Conservation (phyloP, 2,888 invertebrate species). For the Epsilonema sp. region DNA sequence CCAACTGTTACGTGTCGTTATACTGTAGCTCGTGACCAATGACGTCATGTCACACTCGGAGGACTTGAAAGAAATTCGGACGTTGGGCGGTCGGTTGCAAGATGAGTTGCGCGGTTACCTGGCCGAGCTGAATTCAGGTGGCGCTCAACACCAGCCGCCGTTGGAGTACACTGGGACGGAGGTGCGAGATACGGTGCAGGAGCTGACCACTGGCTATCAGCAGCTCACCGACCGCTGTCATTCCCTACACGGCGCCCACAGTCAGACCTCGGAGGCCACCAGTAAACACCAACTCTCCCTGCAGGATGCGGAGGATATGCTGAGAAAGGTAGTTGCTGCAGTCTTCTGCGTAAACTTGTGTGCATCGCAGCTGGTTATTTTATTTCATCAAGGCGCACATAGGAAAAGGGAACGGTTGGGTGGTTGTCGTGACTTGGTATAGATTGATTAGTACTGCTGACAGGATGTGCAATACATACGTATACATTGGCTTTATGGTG, state of each 20-base stretch:
- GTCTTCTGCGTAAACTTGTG: too few species aligned
- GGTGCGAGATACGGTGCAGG: constrained; percentile 31
- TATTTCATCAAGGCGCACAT: too few species aligned
- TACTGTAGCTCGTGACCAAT: constrained; percentile 57
- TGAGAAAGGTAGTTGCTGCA: too few species aligned
- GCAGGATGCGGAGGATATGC: too few species aligned
- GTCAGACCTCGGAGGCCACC: not conserved
- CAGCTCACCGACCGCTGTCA: not conserved
- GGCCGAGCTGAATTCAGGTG: constrained; percentile 47
- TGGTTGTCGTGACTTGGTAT: too few species aligned
- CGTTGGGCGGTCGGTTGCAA: constrained; percentile 84
- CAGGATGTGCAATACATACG: too few species aligned
- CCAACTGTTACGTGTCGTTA: too few species aligned
- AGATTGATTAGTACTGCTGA: too few species aligned
- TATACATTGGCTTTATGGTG: too few species aligned
- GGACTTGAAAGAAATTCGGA: constrained; percentile 77
- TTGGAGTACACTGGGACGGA: constrained; percentile 51
- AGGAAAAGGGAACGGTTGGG: too few species aligned
- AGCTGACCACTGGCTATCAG: not conserved
- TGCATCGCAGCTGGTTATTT: too few species aligned
- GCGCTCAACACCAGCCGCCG: too few species aligned
- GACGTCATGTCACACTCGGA: constrained; percentile 90
- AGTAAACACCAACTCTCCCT: not conserved
- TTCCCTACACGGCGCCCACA: not conserved
- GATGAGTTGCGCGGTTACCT: constrained; percentile 66